Evolutionary conservation across 2,888 invertebrate species (phyloP).

Genomic region (Acanthosepion lycidas): DNA sequence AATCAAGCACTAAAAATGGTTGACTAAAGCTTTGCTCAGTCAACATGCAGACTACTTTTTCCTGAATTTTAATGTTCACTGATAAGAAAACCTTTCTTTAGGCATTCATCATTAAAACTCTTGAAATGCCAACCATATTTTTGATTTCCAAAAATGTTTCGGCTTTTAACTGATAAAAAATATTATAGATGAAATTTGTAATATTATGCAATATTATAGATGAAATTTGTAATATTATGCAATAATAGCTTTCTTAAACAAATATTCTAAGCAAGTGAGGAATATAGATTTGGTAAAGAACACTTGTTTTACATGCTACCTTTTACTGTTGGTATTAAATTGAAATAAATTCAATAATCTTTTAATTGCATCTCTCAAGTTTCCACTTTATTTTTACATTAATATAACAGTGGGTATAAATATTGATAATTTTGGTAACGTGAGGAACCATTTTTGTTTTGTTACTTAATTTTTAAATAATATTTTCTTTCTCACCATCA

Average conservation of each 20-base stretch:
- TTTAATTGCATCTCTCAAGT: background rate
- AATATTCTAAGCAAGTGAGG: background rate
- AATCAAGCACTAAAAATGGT: background rate
- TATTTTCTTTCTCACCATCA: background rate
- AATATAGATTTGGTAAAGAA: background rate
- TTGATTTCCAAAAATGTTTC: background rate
- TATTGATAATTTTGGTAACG: background rate
- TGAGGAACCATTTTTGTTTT: background rate
- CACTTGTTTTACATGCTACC: background rate
- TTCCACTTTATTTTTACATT: background rate
- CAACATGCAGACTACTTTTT: too few species aligned
- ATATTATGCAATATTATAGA: background rate
- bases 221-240: background rate
- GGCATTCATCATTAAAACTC: background rate
- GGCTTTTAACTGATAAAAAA: background rate
- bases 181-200: background rate
- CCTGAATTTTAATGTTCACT: too few species aligned
- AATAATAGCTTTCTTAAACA: background rate
- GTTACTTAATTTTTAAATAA: background rate
- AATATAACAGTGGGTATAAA: background rate
- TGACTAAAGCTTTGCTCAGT: too few species aligned
- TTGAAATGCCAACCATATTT: background rate
- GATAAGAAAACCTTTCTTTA: too few species aligned
- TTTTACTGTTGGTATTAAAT: background rate
- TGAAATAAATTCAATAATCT: background rate